Percentiles rank a stretch among this genome's conserved stretches.
phyloP scores from a whole-genome alignment of 2,797 vertebrate species.

The Coregonus suidteri region DNA sequence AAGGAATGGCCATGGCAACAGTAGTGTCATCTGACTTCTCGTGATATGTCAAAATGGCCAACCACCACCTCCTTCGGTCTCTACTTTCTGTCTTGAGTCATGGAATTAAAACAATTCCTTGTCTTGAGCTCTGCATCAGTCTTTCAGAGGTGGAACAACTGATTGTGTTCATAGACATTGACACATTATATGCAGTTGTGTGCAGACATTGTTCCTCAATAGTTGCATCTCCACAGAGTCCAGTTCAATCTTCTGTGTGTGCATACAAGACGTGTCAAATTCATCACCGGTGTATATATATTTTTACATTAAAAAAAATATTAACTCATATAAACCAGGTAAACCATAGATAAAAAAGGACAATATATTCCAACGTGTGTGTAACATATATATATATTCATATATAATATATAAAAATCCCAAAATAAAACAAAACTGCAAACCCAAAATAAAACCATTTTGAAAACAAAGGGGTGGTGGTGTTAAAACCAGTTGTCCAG shows the following conservation, averaged over 20 bases:
- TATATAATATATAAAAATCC: constrained; percentile 52
- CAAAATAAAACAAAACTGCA: constrained; percentile 52
- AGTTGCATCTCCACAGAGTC: constrained; percentile 7
- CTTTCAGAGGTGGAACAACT: constrained; percentile 20
- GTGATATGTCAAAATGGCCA: constrained; percentile 4
- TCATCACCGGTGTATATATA: background rate
- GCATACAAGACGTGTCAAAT: constrained; percentile 13
- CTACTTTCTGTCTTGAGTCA: background rate
- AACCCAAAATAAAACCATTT: constrained; percentile 53
- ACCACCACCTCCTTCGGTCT: background rate
- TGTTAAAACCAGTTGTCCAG: background rate
- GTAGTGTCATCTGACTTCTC: constrained; percentile 5
- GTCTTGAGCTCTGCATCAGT: constrained; percentile 35
- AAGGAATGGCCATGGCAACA: constrained; percentile 15
- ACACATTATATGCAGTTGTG: constrained; percentile 12
- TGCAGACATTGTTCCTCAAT: background rate
- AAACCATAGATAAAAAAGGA: constrained; percentile 33
- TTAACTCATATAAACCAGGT: constrained; percentile 16
- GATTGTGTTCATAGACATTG: constrained; percentile 34
- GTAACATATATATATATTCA: constrained; percentile 57
- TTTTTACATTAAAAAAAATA: constrained; percentile 20
- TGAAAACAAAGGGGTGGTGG: constrained; percentile 27
- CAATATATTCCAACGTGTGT: constrained; percentile 62
- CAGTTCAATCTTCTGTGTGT: constrained; percentile 5
- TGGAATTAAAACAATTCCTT: constrained; percentile 15